Evolutionary conservation across 64 coral and sea anemone species (phyloP), one percentile per base, ranked within the genome.

Genomic region (Montipora foliosa): DNA sequence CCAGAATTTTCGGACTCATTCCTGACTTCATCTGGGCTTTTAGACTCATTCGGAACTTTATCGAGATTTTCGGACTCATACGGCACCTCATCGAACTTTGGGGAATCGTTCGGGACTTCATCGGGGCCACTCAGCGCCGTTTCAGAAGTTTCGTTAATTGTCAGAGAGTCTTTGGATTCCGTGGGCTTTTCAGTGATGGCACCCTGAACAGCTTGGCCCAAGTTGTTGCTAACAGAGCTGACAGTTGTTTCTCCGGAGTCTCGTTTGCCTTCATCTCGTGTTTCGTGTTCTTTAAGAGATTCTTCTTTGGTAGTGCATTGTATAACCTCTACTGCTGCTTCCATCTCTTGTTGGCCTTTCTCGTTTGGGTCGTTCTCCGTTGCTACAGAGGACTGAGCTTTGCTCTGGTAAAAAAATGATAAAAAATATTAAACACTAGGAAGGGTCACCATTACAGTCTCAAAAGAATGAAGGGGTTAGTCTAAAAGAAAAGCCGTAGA

Each of bases 331-430:
- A 13, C 64, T 20, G 8, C 82, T n/a, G 62, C 45, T 4, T 5
- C 66, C 66, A 19, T 9, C 5, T 19, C 46, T 14, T 24, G 44
- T 5, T 67, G 20, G 59, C 37, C 4, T 12, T 37, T 71, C 19
- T 13, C 66, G 7, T 17, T n/a, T 20, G 8, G 49, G 49, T 8
- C 68, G 5, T 20, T 46, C 19, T 2, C 47, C 11, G 15, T 64
- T 19, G 24, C 45, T 12, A 25, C 21, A 9, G 64, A 21, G 12
- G 17, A 24, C 3, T 49, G 17, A 16, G 14, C 12, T 70, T 70
- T 45, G 8, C 17, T 16, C 77, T 81, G 47, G 47, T 51, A 51
- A 53, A 51, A 90, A 44, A 90, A 80, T 25, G 5, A 81, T 68
- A 86, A 71, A 19, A 14, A 67, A 4, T 1, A 11, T 6, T 8